Percentiles rank a stretch among this genome's conserved stretches.
Conservation (phyloP, 1,140 invertebrate species). For the Eciton burchellii region DNA sequence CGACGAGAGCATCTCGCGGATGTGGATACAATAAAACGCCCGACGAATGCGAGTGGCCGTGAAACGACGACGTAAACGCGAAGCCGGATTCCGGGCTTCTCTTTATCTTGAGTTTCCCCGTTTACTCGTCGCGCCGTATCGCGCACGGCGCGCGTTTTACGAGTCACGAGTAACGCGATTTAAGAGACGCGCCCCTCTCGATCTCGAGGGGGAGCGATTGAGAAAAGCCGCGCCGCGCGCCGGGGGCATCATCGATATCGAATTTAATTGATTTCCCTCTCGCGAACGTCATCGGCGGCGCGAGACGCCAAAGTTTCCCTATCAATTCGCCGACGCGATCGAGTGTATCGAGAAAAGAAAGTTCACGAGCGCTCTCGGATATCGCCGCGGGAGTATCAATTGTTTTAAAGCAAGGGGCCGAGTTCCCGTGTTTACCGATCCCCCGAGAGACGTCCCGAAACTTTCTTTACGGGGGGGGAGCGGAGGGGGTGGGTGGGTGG, state of each 20-base stretch:
- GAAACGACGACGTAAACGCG: constrained; percentile 40
- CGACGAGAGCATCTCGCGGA: constrained; percentile 14
- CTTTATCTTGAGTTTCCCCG: constrained; percentile 49
- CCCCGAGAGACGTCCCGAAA: constrained; percentile 59
- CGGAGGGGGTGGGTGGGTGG: no score
- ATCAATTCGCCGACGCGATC: constrained; percentile 1
- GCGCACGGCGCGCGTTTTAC: constrained; percentile 40
- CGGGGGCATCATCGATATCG: no score
- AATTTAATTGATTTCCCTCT: no score
- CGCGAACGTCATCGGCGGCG: no score
- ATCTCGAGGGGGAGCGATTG: no score
- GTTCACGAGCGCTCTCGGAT: constrained; percentile 52
- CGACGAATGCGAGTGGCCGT: constrained; percentile 44
- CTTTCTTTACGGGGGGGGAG: constrained; percentile 51
- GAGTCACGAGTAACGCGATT: constrained; percentile 30
- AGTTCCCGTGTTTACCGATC: constrained; percentile 65
- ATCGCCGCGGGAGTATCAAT: constrained; percentile 64
- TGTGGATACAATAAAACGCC: constrained; percentile 48
- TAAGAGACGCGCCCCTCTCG: no score
- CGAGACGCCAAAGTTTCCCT: no score
- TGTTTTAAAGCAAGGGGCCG: constrained; percentile 63
- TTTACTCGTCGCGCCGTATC: constrained; percentile 39
- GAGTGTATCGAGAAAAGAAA: constrained; percentile 64
- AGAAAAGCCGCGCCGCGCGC: no score
- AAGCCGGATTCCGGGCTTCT: constrained; percentile 1